Evolutionary conservation across 1,140 invertebrate genomes (phyloP).

Genomic region (Neodiprion fabricii): DNA sequence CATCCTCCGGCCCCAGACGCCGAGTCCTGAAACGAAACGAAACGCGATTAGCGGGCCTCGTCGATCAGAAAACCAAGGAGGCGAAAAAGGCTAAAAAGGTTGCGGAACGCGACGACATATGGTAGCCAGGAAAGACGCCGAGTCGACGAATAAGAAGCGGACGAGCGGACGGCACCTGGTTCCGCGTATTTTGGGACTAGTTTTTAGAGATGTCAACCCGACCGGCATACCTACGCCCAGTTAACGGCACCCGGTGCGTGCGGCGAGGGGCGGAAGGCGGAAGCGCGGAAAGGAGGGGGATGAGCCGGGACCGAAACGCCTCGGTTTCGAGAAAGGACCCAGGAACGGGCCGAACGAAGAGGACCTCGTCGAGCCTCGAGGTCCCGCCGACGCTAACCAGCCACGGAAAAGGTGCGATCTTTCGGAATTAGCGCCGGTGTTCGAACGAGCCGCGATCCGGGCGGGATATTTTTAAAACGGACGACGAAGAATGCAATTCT

Average conservation of each 20-base stretch:
- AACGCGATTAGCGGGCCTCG: neutral
- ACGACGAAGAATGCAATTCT: neutral
- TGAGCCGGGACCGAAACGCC: conserved; percentile 15
- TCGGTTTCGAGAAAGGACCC: neutral
- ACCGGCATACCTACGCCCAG: conserved; percentile 26
- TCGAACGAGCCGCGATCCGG: neutral
- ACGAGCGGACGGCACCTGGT: conserved; percentile 18
- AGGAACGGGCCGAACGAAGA: neutral
- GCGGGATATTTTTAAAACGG: neutral
- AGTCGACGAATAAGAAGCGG: conserved; percentile 12
- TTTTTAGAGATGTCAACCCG: conserved; percentile 42
- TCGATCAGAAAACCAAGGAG: no score
- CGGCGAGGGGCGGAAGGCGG: neutral
- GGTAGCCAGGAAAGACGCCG: conserved; percentile 20
- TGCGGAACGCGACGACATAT: conserved; percentile 37
- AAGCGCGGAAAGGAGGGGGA: conserved; percentile 14
- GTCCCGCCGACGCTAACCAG: neutral
- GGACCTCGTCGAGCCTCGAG: neutral
- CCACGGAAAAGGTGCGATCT: neutral
- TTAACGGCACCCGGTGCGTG: conserved; percentile 5
- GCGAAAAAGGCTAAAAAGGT: neutral
- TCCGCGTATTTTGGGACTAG: conserved; percentile 50
- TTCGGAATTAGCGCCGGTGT: neutral
- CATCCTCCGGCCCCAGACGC: conserved; percentile 81
- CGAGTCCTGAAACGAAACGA: conserved; percentile 66